These are phyloP conservation scores for Tetragnatha montana DNA, from an alignment of 2,888 invertebrate species.

Conservation along the genomic window DNA sequence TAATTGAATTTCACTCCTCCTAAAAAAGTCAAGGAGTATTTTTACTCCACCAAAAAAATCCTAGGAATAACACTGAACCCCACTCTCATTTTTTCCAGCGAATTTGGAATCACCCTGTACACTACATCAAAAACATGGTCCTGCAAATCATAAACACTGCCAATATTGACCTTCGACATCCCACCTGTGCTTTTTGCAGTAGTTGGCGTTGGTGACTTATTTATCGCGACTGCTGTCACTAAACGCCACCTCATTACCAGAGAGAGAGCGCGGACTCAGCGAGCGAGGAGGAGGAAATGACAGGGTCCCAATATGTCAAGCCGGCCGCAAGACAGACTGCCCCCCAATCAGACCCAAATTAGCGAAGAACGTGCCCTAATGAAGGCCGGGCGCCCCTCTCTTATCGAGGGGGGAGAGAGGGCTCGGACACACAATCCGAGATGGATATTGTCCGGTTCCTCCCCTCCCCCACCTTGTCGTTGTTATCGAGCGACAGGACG, in stretches of 20 bases:
- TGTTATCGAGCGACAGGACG: slow-evolving; percentile 66
- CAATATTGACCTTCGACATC: too few relatives aligned
- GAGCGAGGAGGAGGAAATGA: slow-evolving; percentile 45
- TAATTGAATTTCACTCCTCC: too few relatives aligned
- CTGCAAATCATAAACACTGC: too few relatives aligned
- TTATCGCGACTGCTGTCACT: too few relatives aligned
- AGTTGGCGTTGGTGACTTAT: too few relatives aligned
- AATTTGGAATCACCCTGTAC: too few relatives aligned
- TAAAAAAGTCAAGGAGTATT: too few relatives aligned
- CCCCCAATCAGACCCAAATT: slow-evolving; percentile 64
- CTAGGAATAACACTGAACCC: too few relatives aligned
- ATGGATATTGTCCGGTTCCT: slow-evolving; percentile 59
- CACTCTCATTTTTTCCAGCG: too few relatives aligned
- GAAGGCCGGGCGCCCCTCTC: slow-evolving; percentile 54
- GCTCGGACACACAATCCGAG: slow-evolving; percentile 55
- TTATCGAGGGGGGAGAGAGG: slow-evolving; percentile 18
- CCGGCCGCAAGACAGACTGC: slow-evolving; percentile 65
- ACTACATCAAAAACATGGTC: too few relatives aligned
- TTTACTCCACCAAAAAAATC: too few relatives aligned
- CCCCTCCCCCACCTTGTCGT: slow-evolving; percentile 32
- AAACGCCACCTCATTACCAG: background rate
- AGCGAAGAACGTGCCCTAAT: slow-evolving; percentile 66
- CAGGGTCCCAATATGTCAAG: slow-evolving; percentile 50
- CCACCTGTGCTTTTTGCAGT: too few relatives aligned
- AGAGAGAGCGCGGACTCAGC: background rate